Conservation (phyloP, 2,888 invertebrate genomes). For the Lasius platythorax region DNA sequence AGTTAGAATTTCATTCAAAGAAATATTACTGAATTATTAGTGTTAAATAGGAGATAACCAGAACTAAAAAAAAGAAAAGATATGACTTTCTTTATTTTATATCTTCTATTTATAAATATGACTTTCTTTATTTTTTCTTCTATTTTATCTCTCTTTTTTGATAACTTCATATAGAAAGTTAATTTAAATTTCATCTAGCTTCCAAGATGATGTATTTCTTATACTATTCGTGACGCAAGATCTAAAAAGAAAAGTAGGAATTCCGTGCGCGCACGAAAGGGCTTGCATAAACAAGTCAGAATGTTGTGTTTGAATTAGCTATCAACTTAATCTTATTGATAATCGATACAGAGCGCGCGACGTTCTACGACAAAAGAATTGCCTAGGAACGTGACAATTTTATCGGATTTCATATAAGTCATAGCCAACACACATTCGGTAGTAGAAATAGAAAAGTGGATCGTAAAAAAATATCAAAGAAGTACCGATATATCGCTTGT, state of each 20-base stretch:
- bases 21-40: background rate
- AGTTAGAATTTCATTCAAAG: background rate
- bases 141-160: background rate
- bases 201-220: conserved; percentile 6
- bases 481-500: conserved; percentile 4
- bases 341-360: conserved; percentile 29
- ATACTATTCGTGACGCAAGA: background rate
- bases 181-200: background rate
- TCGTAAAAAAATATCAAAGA: conserved; percentile 29
- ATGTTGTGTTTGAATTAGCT: conserved; percentile 42
- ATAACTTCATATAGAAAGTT: background rate
- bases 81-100: too few species aligned
- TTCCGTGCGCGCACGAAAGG: background rate
- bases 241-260: background rate
- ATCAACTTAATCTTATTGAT: conserved; percentile 57
- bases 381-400: background rate
- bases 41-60: background rate
- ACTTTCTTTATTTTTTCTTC: background rate
- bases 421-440: background rate
- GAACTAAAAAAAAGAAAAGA: background rate
- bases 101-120: background rate
- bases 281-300: conserved; percentile 41
- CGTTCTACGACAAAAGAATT: background rate
- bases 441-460: background rate
- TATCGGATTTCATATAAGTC: background rate